A percentile compares a stretch with the other conserved stretches of the same genome.
Conservation (phyloP, 2,113 vertebrate genomes). For the Amblyornis subalaris region DNA sequence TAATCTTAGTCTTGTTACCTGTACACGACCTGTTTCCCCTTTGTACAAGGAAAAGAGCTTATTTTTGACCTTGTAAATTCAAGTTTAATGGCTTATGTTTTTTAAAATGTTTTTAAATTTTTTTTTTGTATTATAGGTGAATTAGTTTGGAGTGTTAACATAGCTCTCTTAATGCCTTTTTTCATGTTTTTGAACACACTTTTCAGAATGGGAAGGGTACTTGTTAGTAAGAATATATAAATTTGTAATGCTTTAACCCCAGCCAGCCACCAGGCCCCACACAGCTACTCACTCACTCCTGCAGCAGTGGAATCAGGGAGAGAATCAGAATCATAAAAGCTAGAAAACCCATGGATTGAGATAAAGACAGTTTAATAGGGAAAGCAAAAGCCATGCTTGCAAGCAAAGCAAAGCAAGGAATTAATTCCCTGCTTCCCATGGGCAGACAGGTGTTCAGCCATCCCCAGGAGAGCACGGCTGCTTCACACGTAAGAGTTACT, state of each 20-base stretch:
- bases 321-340: neutral
- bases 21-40: neutral
- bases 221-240: neutral
- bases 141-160: neutral
- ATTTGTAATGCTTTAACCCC: neutral
- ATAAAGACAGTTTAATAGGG: neutral
- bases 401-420: neutral
- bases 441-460: neutral
- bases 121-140: neutral
- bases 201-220: neutral
- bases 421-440: neutral
- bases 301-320: neutral
- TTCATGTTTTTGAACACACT: neutral
- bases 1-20: neutral
- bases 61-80: neutral
- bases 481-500: accelerated
- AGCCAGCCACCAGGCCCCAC: too few relatives aligned
- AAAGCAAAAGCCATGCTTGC: neutral
- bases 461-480: neutral
- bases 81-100: neutral
- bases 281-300: neutral
- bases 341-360: neutral
- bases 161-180: neutral
- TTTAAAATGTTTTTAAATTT: neutral
- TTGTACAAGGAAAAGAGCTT: neutral